A percentile compares a stretch with the other conserved stretches of the same genome.
Evolutionary conservation across 1,140 invertebrate species (phyloP).

Genomic region (Calycopis cecrops): DNA sequence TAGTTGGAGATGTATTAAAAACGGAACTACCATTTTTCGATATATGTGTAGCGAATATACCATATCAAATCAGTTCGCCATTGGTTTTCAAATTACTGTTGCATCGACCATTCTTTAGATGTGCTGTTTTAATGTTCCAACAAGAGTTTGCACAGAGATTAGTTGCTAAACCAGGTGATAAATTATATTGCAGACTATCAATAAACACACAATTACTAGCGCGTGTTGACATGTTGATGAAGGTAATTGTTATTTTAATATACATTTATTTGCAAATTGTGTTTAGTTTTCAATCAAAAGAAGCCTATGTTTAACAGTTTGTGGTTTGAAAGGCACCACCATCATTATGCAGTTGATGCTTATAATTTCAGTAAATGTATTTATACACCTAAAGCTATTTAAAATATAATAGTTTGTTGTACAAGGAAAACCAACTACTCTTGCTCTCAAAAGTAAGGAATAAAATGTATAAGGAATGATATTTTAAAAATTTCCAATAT

Average conservation of each 20-base stretch:
- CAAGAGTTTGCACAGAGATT: conserved; percentile 98
- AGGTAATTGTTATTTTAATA: conserved; percentile 77
- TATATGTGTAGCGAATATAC: conserved; percentile 99
- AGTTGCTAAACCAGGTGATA: conserved; percentile 97
- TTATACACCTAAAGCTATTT: too few relatives aligned
- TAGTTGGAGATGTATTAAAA: conserved; percentile 97
- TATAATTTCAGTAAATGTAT: too few relatives aligned
- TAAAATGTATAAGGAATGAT: too few relatives aligned
- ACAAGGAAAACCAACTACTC: too few relatives aligned
- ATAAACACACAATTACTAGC: conserved; percentile 97
- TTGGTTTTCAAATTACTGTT: conserved; percentile 97
- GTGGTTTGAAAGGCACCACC: too few relatives aligned
- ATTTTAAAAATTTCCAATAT: too few relatives aligned
- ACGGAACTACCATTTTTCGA: conserved; percentile 98
- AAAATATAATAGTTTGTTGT: too few relatives aligned
- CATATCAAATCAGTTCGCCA: conserved; percentile 99
- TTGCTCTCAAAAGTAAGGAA: too few relatives aligned
- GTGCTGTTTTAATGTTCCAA: conserved; percentile 99
- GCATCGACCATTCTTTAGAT: conserved; percentile 92
- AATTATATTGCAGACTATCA: conserved; percentile 97
- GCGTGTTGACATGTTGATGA: conserved; percentile 97
- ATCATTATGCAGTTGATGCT: too few relatives aligned
- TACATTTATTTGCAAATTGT: too few relatives aligned
- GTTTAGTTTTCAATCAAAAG: too few relatives aligned
- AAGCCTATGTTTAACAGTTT: too few relatives aligned